Base-by-base conservation (phyloP, 1,140 invertebrate species). In the Hyles vespertilio region DNA sequence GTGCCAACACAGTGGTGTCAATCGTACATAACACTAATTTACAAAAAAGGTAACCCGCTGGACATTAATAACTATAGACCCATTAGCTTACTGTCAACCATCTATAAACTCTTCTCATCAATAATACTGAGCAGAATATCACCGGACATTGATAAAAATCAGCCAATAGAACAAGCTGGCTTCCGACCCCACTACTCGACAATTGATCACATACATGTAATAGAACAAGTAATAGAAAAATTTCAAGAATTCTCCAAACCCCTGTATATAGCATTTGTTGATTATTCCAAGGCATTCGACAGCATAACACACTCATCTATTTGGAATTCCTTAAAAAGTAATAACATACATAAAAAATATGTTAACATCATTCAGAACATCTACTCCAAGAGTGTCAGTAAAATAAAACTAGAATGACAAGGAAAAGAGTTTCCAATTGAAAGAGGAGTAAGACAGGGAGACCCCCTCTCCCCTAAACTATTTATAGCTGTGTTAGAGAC, bases 191-290 rank as follows among this genome's bases (percentile, higher is more conserved):
- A 10, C 3, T 52, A 34, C 32, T 52, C 51, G 36, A 52, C 51
- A 34, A 22, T 52, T 22, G 22, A 22, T 22, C 22, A 22, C 22
- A 22, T 22, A 22, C 22, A 22, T 22, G 22, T 22, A 22, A 22
- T 22, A 22, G 22, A 22, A 22, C 22, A 22, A 22, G 22, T 22
- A 22, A 22, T 22, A 22, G 22, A 52, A 52, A 52, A 52, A 52
- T 36, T 34, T 36, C 51, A 52, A 36, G 51, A 52, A 10, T 3
- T 34, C 0, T 33, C 32, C 8, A 52, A 33, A 52, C 22, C 33
- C 7, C 32, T 52, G 9, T 52, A 52, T 22, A 52, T 52, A n/a
- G 51, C 51, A 52, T 52, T 34, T 36, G 34, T 52, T 12, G 51
- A 34, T 22, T 32, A 22, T 22, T 22, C 22, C 22, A 22, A 22